Percentiles rank a stretch among this genome's conserved stretches.
These are phyloP conservation scores for Sebastes ruberrimus DNA, from an alignment of 2,797 vertebrate species.

Conservation along the genomic window DNA sequence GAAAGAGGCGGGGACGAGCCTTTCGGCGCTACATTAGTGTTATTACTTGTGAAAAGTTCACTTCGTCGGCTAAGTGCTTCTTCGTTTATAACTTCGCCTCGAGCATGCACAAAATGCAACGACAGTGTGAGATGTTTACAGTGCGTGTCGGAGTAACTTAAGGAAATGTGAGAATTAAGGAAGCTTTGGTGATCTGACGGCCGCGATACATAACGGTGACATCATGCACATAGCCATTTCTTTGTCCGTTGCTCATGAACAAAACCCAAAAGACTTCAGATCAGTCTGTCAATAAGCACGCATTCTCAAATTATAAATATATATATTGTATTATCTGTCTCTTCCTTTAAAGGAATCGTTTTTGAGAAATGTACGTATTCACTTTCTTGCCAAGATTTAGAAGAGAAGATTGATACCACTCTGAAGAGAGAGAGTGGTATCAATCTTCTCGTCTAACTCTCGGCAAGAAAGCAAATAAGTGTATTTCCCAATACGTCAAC, in stretches of 20 bases:
- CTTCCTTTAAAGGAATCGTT: conserved; percentile 1
- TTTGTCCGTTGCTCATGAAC: neutral
- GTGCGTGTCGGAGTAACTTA: conserved; percentile 50
- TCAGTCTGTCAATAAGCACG: neutral
- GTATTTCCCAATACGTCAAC: neutral
- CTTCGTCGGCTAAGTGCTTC: conserved; percentile 20
- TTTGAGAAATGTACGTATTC: neutral
- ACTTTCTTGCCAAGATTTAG: neutral
- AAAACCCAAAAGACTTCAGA: conserved; percentile 8
- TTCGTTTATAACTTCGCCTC: conserved; percentile 18
- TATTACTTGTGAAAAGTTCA: conserved; percentile 25
- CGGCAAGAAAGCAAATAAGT: neutral
- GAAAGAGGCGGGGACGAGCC: conserved; percentile 20
- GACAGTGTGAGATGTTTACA: conserved; percentile 50
- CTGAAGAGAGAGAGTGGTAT: neutral
- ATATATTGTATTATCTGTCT: neutral
- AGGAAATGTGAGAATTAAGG: conserved; percentile 35
- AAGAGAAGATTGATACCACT: neutral
- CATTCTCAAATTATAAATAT: neutral
- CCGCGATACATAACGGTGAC: conserved; percentile 20
- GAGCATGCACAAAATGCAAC: conserved; percentile 53
- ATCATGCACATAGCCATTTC: conserved; percentile 9
- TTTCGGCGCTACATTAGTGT: conserved; percentile 61
- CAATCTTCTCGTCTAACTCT: neutral
- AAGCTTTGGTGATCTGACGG: conserved; percentile 52